These are phyloP conservation scores for Harpalus rubripes DNA, from an alignment of 2,888 invertebrate species.

Conservation along the genomic window DNA sequence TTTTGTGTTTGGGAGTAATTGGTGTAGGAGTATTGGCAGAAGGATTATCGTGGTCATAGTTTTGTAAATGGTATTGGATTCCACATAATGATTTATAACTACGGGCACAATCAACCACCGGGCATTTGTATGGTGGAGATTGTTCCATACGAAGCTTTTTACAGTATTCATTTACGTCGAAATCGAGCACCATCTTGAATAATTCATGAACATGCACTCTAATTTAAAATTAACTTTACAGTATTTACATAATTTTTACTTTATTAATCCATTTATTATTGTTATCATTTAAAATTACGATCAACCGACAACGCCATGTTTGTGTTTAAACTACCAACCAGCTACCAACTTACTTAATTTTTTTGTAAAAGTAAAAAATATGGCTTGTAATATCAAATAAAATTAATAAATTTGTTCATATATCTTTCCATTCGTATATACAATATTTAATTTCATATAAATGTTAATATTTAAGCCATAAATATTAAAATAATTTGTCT, in stretches of 20 bases:
- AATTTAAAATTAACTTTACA: not conserved
- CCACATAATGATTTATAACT: constrained; percentile 93
- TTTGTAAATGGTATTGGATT: constrained; percentile 90
- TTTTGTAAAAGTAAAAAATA: not conserved
- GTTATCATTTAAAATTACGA: constrained; percentile 44
- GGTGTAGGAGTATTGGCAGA: constrained; percentile 81
- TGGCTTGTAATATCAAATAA: too few species aligned
- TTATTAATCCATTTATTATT: not conserved
- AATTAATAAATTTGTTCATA: too few species aligned
- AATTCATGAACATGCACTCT: not conserved
- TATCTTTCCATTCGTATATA: too few species aligned
- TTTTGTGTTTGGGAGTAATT: constrained; percentile 82
- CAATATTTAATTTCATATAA: too few species aligned
- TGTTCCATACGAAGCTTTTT: constrained; percentile 89
- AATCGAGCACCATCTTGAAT: constrained; percentile 87
- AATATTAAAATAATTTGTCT: not conserved
- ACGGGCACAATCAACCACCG: constrained; percentile 90
- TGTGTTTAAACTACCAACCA: constrained; percentile 36
- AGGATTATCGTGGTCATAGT: constrained; percentile 91
- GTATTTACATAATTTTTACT: not conserved
- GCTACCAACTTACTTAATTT: not conserved
- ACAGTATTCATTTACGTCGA: constrained; percentile 92
- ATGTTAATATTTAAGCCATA: too few species aligned
- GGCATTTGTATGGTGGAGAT: constrained; percentile 92
- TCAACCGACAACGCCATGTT: constrained; percentile 54